These are phyloP conservation scores for Ornithoptera priamus DNA, from an alignment of 2,888 invertebrate species.

Conservation along the genomic window DNA sequence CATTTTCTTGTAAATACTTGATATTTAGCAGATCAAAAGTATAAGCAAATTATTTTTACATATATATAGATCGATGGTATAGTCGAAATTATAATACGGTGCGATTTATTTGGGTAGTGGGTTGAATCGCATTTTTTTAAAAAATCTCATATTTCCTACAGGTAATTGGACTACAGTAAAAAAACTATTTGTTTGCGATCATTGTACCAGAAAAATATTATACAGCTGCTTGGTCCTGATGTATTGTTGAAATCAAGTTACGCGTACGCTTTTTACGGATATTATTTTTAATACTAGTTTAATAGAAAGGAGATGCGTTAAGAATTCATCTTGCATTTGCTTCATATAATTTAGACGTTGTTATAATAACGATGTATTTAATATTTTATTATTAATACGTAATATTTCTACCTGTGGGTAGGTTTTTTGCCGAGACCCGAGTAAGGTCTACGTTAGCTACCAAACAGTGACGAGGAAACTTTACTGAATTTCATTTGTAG, in stretches of 20 bases:
- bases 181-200: conserved; percentile 11
- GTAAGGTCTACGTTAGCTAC: too few relatives aligned
- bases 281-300: background rate
- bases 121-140: background rate
- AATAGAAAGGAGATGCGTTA: background rate
- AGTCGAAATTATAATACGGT: background rate
- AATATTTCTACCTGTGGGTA: too few relatives aligned
- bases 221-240: conserved; percentile 29
- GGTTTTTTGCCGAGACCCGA: too few relatives aligned
- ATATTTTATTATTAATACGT: too few relatives aligned
- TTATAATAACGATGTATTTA: background rate
- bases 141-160: background rate
- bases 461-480: too few relatives aligned
- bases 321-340: background rate
- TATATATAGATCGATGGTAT: too few relatives aligned
- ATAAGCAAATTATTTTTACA: too few relatives aligned
- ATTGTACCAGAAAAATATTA: conserved; percentile 30
- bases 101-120: background rate
- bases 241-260: conserved; percentile 28
- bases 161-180: conserved; percentile 7
- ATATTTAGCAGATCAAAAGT: too few relatives aligned
- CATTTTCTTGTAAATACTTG: too few relatives aligned
- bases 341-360: background rate
- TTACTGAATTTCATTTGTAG: too few relatives aligned
- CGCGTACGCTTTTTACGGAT: conserved; percentile 15